Base-by-base conservation (phyloP, 2,888 invertebrate genomes). In the Melinaea marsaeus region DNA sequence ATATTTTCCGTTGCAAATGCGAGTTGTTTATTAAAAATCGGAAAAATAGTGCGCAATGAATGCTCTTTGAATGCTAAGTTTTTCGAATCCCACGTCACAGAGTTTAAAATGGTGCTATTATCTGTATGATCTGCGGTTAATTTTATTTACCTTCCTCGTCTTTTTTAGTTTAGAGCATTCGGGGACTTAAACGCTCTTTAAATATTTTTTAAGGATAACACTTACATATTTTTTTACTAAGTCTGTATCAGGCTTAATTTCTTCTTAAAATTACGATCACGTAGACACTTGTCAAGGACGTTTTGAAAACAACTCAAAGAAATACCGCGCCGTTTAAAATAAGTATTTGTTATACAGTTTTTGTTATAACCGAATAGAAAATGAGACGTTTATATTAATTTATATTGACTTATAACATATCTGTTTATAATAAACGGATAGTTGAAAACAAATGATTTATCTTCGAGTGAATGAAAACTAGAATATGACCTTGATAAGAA, bases 401-500 rank as follows among this genome's bases (percentile, higher is more conserved):
- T 11, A 9, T 32, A 51, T 6, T 51, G 9, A 11, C 22, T 5
- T 9, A 51, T 11, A 51, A n/a, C 13, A 11, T 51, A 51, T 7
- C 32, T 22, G 7, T 51, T 51, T 32, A 32, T 51, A 32, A 3
- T 9, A 51, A 11, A 51, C 51, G 22, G 6, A 37, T 34, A 13
- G 13, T 65, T 58, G 34, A 57, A 57, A 62, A 55, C 22, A 58
- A 51, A 69, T 3, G 32, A 51, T 32, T 51, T 51, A 51, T 51
- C 51, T 51, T 62, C 65, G 70, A 63, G 72, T 70, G 72, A 78
- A 77, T 75, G 71, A 78, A 77, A 76, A 75, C 70, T 32, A 58
- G 55, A 61, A 60, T 57, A 54, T 75, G 77, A 81, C 82, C 84
- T 85, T 80, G 79, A 55, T 56, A n/a, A 60, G 46, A 61, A 61